Evolutionary conservation across 2,888 invertebrate genomes (phyloP).

Genomic region (Nipponacmea schrenckii): DNA sequence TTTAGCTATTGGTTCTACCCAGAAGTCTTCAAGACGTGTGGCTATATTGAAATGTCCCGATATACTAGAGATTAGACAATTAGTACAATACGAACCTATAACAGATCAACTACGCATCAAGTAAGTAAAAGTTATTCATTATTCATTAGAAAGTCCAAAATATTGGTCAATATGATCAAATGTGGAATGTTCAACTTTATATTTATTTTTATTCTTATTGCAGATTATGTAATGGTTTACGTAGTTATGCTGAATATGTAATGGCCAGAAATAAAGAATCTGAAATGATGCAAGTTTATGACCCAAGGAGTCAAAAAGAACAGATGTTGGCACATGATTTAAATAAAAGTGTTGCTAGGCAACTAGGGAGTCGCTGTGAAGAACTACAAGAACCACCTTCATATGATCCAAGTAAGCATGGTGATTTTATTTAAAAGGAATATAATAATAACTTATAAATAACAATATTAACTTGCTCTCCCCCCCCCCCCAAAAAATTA

Average conservation of each 20-base stretch:
- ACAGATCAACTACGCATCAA: slow-evolving; percentile 44
- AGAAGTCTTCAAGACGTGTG: slow-evolving; percentile 39
- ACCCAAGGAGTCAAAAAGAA: slow-evolving; percentile 62
- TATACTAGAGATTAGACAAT: slow-evolving; percentile 59
- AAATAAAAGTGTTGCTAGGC: slow-evolving; percentile 12
- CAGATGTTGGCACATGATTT: slow-evolving; percentile 53
- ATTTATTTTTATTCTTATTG: not conserved
- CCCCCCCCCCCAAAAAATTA: too few relatives aligned
- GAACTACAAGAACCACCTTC: slow-evolving; percentile 12
- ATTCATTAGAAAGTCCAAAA: too few relatives aligned
- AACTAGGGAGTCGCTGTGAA: not conserved
- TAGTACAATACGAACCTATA: slow-evolving; percentile 65
- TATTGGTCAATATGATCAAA: too few relatives aligned
- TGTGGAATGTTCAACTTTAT: not conserved
- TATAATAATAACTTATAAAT: too few relatives aligned
- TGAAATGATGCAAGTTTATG: slow-evolving; percentile 50
- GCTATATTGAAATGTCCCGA: slow-evolving; percentile 62
- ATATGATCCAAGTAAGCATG: slow-evolving; percentile 28
- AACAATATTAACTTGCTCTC: too few relatives aligned
- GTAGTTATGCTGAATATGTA: slow-evolving; percentile 59
- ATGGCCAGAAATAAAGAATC: slow-evolving; percentile 43
- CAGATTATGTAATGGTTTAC: slow-evolving; percentile 55
- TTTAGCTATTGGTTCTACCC: slow-evolving; percentile 55
- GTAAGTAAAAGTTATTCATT: slow-evolving; percentile 38
- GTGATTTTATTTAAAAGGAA: not conserved